Evolutionary conservation across 2,113 vertebrate species (phyloP), one percentile per base, ranked within the genome.

Genomic region (Mustela nigripes): DNA sequence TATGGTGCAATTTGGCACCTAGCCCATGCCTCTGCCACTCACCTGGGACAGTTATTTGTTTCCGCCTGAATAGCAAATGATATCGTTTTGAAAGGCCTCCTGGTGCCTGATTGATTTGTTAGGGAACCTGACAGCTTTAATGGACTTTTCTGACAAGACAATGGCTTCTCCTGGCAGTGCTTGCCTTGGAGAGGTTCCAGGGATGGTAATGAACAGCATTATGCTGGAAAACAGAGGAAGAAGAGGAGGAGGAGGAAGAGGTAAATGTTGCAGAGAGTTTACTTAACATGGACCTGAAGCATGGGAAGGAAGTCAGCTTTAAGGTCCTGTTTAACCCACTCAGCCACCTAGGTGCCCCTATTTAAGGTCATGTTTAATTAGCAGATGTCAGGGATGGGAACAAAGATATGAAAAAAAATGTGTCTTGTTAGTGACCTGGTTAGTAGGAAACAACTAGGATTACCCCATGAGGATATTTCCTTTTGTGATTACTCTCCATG

Each of bases 51-150:
- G 33, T 9, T 86, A 69, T 97, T 97, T 98, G 96, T 97, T 98
- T 97, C 94, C 14, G 86, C 96, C 83, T 85, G 97, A 95, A 86
- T 95, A 96, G 96, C 97, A 97, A 96, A 97, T 96, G 97, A 97
- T 60, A 89, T 79, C 36, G 1, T 98, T 98, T 92, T 97, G 98
- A 98, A 98, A 98, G 97, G 82, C 19, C 45, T 80, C 24, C 89
- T 86, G 94, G 94, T 91, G 56, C 83, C 92, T 94, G 94, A 98
- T 96, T 98, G 98, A 98, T 99, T 98, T 98, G 96, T 98, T 98
- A 97, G 87, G 95, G 86, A 82, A 19, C 80, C 65, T 98, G 98
- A 97, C 71, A 81, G 92, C 79, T 95, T 98, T 98, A 98, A 98
- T 98, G 97, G 97, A 79, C 97, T 95, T 98, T 98, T 96, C 96